These are phyloP conservation scores for Amphiduros pacificus DNA, from an alignment of 2,888 invertebrate species.

Conservation along the genomic window DNA sequence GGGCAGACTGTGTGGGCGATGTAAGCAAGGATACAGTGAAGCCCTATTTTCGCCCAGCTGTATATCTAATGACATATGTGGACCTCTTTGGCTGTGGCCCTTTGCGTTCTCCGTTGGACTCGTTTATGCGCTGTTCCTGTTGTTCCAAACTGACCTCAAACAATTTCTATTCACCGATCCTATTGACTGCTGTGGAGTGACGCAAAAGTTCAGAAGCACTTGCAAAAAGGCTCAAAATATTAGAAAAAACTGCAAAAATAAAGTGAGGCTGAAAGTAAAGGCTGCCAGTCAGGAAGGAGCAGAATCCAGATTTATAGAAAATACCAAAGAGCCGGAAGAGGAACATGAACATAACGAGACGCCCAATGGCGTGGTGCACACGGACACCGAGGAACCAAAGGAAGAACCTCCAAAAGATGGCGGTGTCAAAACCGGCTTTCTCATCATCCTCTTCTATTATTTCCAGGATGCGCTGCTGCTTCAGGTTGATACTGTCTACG, in stretches of 20 bases:
- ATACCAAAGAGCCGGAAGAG: conserved; percentile 1
- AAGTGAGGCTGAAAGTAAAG: conserved; percentile 10
- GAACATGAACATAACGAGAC: too few relatives aligned
- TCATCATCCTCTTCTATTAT: conserved; percentile 33
- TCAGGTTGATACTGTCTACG: conserved; percentile 28
- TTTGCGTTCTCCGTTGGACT: conserved; percentile 24
- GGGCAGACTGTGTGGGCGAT: conserved; percentile 31
- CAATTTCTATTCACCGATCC: conserved; percentile 28
- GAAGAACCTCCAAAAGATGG: neutral
- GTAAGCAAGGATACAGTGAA: conserved; percentile 27
- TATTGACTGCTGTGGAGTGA: neutral
- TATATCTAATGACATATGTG: conserved; percentile 25
- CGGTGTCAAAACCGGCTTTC: conserved; percentile 19
- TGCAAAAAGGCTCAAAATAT: conserved; percentile 9
- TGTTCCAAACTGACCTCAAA: conserved; percentile 29
- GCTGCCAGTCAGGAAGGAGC: conserved; percentile 9
- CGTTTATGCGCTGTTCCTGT: conserved; percentile 27
- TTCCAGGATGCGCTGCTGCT: conserved; percentile 35
- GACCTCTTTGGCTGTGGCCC: conserved; percentile 24
- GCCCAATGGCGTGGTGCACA: neutral
- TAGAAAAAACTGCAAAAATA: conserved; percentile 5
- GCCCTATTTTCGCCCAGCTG: conserved; percentile 29
- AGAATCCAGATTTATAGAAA: conserved; percentile 13
- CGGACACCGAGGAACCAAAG: neutral
- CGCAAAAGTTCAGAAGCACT: conserved; percentile 1